phyloP scores from a whole-genome alignment of 2,888 invertebrate genomes.

The Polietes domitor region DNA sequence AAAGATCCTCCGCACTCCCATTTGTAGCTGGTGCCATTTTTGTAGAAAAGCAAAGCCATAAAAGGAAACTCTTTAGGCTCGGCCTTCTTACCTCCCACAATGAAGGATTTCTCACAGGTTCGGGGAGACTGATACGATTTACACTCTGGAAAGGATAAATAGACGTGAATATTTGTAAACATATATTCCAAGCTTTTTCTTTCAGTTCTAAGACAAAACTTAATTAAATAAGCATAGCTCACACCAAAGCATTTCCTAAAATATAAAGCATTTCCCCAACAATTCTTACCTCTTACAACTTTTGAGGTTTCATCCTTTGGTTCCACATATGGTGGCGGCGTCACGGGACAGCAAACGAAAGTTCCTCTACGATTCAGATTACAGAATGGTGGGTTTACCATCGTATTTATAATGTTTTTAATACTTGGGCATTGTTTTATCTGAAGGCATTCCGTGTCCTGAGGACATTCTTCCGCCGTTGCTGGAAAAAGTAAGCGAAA shows the following conservation, averaged over 20 bases:
- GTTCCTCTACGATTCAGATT: conserved; percentile 36
- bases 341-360: conserved; percentile 52
- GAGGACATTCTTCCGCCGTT: conserved; percentile 50
- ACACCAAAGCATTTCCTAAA: not conserved
- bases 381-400: conserved; percentile 43
- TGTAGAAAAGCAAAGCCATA: conserved; percentile 71
- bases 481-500: too few relatives aligned
- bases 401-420: conserved; percentile 25
- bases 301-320: conserved; percentile 46
- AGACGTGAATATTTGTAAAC: not conserved
- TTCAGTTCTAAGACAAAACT: too few relatives aligned
- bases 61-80: conserved; percentile 73
- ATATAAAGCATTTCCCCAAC: not conserved
- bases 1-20: conserved; percentile 83
- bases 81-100: conserved; percentile 69
- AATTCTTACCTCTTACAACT: conserved; percentile 45
- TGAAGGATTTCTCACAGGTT: conserved; percentile 34
- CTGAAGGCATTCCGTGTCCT: conserved; percentile 52
- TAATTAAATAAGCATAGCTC: too few relatives aligned
- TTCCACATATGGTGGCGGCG: conserved; percentile 47
- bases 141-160: not conserved
- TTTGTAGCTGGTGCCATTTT: conserved; percentile 44
- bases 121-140: not conserved
- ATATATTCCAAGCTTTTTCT: too few relatives aligned
- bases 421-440: conserved; percentile 41